Percentiles rank a stretch among this genome's conserved stretches.
These are phyloP conservation scores for Ichneumon xanthorius DNA, from an alignment of 2,888 invertebrate species.

Conservation along the genomic window DNA sequence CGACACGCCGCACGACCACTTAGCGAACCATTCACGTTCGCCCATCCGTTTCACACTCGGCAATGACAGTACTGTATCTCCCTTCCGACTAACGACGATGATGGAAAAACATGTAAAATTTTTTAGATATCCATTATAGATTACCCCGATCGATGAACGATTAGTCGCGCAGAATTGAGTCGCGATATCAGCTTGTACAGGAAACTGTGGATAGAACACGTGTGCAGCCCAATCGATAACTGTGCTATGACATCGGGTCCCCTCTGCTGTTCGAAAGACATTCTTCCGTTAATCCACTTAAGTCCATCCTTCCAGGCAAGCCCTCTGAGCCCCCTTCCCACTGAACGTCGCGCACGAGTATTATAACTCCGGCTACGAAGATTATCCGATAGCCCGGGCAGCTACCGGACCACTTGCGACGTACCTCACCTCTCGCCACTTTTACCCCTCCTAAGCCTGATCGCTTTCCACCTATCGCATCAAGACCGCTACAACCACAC, in stretches of 20 bases:
- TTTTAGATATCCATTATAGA: neutral
- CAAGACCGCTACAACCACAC: constrained; percentile 6
- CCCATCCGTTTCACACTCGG: neutral
- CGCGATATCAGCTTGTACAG: neutral
- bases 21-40: constrained; percentile 62
- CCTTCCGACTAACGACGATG: neutral
- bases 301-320: constrained; percentile 2
- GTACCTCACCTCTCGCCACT: constrained; percentile 38
- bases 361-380: constrained; percentile 46
- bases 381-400: constrained; percentile 33
- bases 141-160: neutral
- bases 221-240: constrained; percentile 19
- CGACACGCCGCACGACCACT: constrained; percentile 71
- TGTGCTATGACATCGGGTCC: constrained; percentile 4
- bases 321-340: neutral
- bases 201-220: neutral
- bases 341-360: constrained; percentile 7
- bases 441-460: constrained; percentile 12
- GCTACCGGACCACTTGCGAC: constrained; percentile 34
- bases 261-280: constrained; percentile 30
- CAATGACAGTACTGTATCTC: neutral
- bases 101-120: neutral
- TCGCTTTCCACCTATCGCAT: constrained; percentile 9
- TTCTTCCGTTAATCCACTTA: constrained; percentile 45
- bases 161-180: neutral